Conservation (phyloP, 1,140 invertebrate species). For the Battus philenor region DNA sequence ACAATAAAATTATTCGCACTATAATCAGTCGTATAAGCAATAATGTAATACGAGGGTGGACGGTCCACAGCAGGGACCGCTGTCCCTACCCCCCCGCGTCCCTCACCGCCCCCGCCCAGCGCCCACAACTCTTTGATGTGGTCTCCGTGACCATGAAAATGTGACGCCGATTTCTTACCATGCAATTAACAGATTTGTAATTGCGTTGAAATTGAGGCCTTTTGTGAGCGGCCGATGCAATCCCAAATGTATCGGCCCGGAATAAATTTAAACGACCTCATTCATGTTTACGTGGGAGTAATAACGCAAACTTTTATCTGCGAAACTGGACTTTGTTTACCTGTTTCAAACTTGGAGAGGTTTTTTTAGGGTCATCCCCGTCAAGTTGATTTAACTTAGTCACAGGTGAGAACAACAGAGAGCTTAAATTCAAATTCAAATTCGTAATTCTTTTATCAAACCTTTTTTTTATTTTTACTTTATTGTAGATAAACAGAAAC, state of each 20-base stretch:
- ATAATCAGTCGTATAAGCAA: no score
- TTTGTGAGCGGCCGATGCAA: conserved; percentile 17
- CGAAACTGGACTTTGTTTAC: background rate
- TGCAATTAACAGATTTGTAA: conserved; percentile 57
- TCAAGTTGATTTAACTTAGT: background rate
- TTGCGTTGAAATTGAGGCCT: conserved; percentile 31
- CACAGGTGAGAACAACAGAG: background rate
- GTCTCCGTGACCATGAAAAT: conserved; percentile 63
- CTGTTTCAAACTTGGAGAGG: no score
- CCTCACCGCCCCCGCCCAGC: conserved; percentile 13
- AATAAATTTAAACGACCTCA: conserved; percentile 13
- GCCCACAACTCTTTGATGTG: conserved; percentile 63
- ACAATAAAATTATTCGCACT: no score
- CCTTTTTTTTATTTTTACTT: no score
- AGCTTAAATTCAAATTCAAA: no score
- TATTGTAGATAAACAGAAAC: no score
- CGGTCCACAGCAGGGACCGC: conserved; percentile 28
- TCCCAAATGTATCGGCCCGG: conserved; percentile 3
- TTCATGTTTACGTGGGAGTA: background rate
- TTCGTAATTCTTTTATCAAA: no score
- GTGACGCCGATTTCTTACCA: conserved; percentile 53
- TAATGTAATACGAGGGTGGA: conserved; percentile 27
- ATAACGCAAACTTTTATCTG: background rate
- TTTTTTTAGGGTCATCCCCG: no score
- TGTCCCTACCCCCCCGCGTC: conserved; percentile 23